Conservation (phyloP, 1,140 invertebrate genomes). For the Diploscapter pachys region DNA sequence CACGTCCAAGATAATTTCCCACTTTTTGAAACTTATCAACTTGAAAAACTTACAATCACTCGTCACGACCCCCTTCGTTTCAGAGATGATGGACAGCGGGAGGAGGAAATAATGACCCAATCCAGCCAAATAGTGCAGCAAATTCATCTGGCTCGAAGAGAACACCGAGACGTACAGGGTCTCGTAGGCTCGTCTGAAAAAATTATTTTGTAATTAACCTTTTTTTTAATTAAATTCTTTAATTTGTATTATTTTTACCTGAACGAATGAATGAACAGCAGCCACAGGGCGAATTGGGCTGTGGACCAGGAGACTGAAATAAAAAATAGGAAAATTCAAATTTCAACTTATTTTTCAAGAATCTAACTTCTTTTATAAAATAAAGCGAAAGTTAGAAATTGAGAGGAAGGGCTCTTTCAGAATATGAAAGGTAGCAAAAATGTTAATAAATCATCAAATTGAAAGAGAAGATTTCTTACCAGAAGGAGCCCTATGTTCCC, state of each 20-base stretch:
- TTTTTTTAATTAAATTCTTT: not conserved
- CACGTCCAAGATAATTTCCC: conserved; percentile 31
- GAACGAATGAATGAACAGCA: conserved; percentile 14
- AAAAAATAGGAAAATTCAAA: conserved; percentile 26
- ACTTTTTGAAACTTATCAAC: conserved; percentile 5
- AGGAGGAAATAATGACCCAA: conserved; percentile 73
- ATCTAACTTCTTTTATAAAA: conserved; percentile 22
- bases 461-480: conserved; percentile 24
- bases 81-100: conserved; percentile 68
- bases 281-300: conserved; percentile 9
- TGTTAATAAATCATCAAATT: conserved; percentile 15
- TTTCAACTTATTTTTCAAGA: conserved; percentile 17
- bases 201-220: conserved; percentile 8
- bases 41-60: conserved; percentile 13
- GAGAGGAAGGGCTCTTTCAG: not conserved
- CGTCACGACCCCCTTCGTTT: conserved; percentile 69
- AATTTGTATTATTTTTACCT: not conserved
- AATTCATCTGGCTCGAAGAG: conserved; percentile 74
- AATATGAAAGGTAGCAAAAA: not conserved
- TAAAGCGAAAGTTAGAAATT: conserved; percentile 1
- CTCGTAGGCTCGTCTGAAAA: conserved; percentile 75
- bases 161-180: conserved; percentile 71
- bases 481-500: not conserved
- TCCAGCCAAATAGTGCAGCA: conserved; percentile 73
- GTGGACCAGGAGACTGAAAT: conserved; percentile 20